phyloP scores from a whole-genome alignment of 2,113 vertebrate genomes.

The Amblyopsis rosae region DNA sequence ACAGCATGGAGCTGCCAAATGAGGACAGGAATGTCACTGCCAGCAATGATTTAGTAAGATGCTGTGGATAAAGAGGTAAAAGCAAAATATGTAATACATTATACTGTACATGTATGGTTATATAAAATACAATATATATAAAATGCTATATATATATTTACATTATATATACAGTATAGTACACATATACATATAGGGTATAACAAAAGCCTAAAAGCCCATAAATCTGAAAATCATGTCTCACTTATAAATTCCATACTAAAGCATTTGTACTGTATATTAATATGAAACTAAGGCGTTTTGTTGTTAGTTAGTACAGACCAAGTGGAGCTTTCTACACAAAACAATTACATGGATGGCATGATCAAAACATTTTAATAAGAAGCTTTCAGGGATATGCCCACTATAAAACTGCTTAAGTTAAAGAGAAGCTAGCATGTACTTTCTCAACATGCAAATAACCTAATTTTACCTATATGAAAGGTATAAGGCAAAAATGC shows the following conservation, averaged over 20 bases:
- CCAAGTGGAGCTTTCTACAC: neutral
- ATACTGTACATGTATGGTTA: no score
- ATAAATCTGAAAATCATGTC: neutral
- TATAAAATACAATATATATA: neutral
- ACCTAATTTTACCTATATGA: neutral
- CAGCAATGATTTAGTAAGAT: slow-evolving; percentile 80
- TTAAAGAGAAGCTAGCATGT: neutral
- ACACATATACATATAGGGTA: no score
- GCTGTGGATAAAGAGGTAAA: slow-evolving; percentile 60
- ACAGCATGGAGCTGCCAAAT: slow-evolving; percentile 88
- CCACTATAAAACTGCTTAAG: slow-evolving; percentile 13
- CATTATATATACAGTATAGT: no score
- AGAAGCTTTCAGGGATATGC: neutral
- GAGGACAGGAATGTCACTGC: slow-evolving; percentile 83
- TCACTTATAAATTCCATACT: neutral
- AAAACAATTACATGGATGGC: neutral
- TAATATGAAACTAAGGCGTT: neutral
- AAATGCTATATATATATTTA: no score
- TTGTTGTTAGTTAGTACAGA: neutral
- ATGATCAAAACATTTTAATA: neutral
- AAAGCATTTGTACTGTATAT: neutral
- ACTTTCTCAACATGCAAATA: neutral
- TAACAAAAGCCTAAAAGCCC: neutral
- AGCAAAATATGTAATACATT: neutral
- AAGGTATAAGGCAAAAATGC: neutral